Base-by-base conservation (phyloP, 2,888 invertebrate species). In the Microctonus brassicae region DNA sequence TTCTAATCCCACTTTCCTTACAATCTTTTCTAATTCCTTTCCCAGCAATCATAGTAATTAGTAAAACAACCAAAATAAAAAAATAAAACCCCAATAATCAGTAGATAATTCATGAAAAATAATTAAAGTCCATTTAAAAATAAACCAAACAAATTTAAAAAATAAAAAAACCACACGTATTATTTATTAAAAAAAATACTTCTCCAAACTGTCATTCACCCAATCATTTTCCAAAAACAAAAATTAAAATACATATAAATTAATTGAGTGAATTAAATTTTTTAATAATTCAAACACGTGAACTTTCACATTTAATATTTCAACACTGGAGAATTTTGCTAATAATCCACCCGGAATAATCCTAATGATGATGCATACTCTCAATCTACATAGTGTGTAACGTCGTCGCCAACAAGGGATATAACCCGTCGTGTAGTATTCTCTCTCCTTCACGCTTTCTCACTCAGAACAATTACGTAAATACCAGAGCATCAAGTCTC, bases 401-500 rank as follows among this genome's bases (percentile, higher is more conserved):
- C 61, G 34, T 62, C 39, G 70, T 47, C 33, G 36, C 63, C 61
- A 63, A 67, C 73, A 75, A 76, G 75, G 78, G 73, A 75, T 76
- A 47, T 9, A 20, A n/a, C 47, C 47, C 47, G n/a, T 77, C 24
- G 66, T 36, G 52, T 55, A 36, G 57, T 29, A 29, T 29, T 5
- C 29, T 29, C 29, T 47, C 39, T 66, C 61, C 39, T 29, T 55
- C 33, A 55, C 61, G 33, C 69, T 62, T 62, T 60, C 74, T 75
- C 47, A 7, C 47, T 47, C 17, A 7, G 47, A 74, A 80, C 79
- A 79, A 80, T 80, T 79, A 78, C 77, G 74, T 76, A 75, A 80
- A 79, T 79, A 78, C 77, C 67, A 62, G 69, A 47, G 66, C 68
- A 65, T 68, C 68, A 64, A 64, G 58, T 73, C 57, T 57, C 62